phyloP scores from a whole-genome alignment of 2,113 vertebrate genomes.

The Centropus unirufus region DNA sequence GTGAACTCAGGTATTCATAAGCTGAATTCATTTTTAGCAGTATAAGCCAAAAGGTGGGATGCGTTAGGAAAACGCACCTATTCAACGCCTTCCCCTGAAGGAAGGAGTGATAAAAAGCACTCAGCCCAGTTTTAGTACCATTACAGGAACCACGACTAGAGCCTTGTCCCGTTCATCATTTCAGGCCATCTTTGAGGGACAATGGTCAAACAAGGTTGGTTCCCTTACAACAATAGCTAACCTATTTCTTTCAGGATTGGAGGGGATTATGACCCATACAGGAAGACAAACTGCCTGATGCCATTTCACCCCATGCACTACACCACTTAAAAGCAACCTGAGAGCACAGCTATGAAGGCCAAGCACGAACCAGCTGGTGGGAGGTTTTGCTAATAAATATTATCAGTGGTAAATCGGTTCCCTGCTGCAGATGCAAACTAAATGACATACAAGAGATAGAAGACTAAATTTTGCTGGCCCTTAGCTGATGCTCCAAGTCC shows the following conservation, averaged over 20 bases:
- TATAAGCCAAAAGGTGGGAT: neutral
- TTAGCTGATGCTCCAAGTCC: neutral
- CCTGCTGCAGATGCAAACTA: neutral
- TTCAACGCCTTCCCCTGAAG: neutral
- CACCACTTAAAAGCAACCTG: neutral
- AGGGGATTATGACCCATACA: neutral
- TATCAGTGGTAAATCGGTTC: neutral
- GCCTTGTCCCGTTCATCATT: neutral
- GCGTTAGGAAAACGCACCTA: rapidly evolving
- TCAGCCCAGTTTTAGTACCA: neutral
- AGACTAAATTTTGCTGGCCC: neutral
- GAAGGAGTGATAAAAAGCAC: neutral
- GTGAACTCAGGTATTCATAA: neutral
- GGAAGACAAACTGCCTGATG: neutral
- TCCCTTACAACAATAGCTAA: neutral
- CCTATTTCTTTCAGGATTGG: neutral
- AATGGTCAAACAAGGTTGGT: neutral
- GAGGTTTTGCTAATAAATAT: neutral
- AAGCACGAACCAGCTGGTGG: neutral
- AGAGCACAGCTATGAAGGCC: neutral
- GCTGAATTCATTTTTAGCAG: neutral
- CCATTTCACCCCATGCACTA: neutral
- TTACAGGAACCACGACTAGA: neutral
- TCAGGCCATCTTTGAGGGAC: neutral
- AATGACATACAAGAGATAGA: neutral